Base-by-base conservation (phyloP, 2,113 vertebrate species). In the Peromyscus polionotus region DNA sequence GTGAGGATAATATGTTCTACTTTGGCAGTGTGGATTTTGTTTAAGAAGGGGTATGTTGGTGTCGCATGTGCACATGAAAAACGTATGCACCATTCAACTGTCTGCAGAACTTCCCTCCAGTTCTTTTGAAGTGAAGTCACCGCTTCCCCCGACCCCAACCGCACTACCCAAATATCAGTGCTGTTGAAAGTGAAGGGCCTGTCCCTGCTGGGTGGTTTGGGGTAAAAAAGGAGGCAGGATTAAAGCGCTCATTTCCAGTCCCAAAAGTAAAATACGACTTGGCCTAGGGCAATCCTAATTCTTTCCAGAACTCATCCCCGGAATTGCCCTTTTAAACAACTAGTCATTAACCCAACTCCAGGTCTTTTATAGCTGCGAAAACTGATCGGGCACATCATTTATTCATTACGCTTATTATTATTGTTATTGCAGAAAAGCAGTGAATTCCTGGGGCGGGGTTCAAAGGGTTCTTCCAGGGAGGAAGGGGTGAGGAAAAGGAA, bases 291-390 rank as follows among this genome's bases (percentile, higher is more conserved):
- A 95, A 94, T 85, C 96, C 87, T 63, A 97, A 96, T 96, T 92
- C 91, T 97, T 98, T 98, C 86, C 95, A 94, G 45, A 51, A 95
- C 75, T 97, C 95, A 96, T 97, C 97, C 96, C 96, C 73, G 79
- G 97, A 97, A 97, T 75, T 92, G 92, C 96, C 98, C 96, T 98
- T 97, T 95, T 93, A 98, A 97, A 98, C 97, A 98, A 83, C 95
- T 91, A 97, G 97, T 97, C 96, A 97, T 97, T 98, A 98, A 96
- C 88, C 94, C 96, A 98, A 98, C 98, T 98, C 97, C 75, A 89
- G 95, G 94, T 97, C 98, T 96, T 98, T 98, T 95, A 93, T 45
- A 96, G 97, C 96, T 94, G 80, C 72, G 65, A 98, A 95, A 98
- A 96, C 67, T 85, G 95, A 93, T 81, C 80, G 96, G 93, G 63